phyloP scores from a whole-genome alignment of 2,113 vertebrate species.

The Tapirus terrestris region DNA sequence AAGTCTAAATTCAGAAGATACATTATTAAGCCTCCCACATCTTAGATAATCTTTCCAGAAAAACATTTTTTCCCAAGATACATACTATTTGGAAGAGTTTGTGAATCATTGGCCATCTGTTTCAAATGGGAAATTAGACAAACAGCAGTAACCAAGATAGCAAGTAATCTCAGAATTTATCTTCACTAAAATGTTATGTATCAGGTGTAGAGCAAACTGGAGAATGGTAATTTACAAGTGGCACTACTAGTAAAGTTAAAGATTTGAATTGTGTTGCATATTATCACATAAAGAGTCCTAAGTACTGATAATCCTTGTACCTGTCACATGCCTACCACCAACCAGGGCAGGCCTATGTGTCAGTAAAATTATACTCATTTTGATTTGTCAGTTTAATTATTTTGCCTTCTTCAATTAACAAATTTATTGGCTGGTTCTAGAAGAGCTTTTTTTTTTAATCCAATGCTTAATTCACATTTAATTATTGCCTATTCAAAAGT shows the following conservation, averaged over 20 bases:
- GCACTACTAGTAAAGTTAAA: background rate
- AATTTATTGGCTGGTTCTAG: background rate
- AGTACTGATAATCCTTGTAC: background rate
- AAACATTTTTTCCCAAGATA: background rate
- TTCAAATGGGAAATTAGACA: background rate
- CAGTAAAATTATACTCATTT: background rate
- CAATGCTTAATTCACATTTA: background rate
- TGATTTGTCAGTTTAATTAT: background rate
- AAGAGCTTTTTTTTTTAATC: background rate
- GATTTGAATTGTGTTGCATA: background rate
- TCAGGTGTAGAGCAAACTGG: background rate
- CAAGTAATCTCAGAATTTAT: background rate
- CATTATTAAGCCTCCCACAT: background rate
- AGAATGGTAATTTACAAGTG: background rate
- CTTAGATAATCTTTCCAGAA: background rate
- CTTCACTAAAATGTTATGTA: background rate
- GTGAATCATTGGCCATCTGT: background rate
- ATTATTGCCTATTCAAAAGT: background rate
- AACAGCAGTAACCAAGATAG: background rate
- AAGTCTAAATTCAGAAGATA: background rate
- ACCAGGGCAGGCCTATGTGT: background rate
- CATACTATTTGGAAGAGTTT: background rate
- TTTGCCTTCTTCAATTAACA: background rate
- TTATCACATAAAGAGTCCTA: background rate
- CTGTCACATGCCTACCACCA: background rate